A percentile compares a stretch with the other conserved stretches of the same genome.
phyloP scores from a whole-genome alignment of 2,797 vertebrate species.

The Paedocypris micromegethes region DNA sequence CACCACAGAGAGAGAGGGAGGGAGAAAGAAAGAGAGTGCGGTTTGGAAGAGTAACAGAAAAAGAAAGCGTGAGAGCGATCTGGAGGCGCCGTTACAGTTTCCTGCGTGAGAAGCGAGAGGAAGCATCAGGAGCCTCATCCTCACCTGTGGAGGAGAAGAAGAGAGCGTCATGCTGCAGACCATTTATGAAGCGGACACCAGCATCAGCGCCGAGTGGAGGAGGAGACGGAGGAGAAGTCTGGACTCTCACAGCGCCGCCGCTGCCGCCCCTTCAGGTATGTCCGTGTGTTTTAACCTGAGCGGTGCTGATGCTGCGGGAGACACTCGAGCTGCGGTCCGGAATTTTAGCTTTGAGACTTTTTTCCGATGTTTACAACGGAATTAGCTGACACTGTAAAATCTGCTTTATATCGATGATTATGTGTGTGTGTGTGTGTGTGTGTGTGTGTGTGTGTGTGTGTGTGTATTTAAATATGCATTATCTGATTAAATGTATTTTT shows the following conservation, averaged over 20 bases:
- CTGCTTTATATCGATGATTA: no score
- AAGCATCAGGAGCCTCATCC: not conserved
- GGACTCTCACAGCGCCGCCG: conserved; percentile 77
- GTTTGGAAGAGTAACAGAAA: conserved; percentile 28
- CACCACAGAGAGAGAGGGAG: conserved; percentile 59
- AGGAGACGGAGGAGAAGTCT: conserved; percentile 79
- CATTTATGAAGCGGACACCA: conserved; percentile 81
- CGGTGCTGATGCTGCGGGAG: no score
- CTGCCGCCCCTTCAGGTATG: conserved; percentile 78
- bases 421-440: no score
- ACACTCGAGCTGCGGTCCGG: no score
- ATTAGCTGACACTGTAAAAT: no score
- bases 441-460: no score
- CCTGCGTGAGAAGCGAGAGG: conserved; percentile 47
- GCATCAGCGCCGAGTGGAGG: conserved; percentile 83
- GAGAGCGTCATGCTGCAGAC: conserved; percentile 78
- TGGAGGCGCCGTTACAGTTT: not conserved
- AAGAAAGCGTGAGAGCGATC: conserved; percentile 27
- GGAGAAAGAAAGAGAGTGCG: conserved; percentile 27
- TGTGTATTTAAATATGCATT: no score
- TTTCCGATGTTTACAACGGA: no score
- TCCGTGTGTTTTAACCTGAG: not conserved
- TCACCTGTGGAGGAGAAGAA: conserved; percentile 1
- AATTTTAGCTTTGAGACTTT: no score
- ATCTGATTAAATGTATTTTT: no score